phyloP scores from a whole-genome alignment of 2,113 vertebrate genomes.

The Pelecanus crispus region DNA sequence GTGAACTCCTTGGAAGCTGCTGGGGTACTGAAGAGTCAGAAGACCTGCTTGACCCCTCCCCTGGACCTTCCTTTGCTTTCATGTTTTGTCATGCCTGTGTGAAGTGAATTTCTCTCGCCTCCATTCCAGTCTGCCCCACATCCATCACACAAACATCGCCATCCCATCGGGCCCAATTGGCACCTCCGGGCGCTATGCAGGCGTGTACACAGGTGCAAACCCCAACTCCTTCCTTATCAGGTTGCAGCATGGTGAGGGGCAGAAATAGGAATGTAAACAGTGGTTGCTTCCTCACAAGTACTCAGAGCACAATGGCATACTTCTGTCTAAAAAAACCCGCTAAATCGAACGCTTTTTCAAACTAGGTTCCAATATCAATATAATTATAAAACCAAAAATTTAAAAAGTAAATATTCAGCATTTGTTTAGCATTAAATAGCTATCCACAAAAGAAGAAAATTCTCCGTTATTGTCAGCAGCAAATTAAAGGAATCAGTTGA shows the following conservation, averaged over 20 bases:
- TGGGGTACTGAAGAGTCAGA: too few species aligned
- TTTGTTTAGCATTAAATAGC: background rate
- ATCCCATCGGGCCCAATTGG: rapidly evolving
- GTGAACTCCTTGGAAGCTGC: background rate
- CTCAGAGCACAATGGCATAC: background rate
- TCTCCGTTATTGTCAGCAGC: background rate
- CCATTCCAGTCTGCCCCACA: background rate
- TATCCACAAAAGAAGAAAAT: background rate
- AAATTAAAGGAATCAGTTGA: too few species aligned
- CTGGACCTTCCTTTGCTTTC: background rate
- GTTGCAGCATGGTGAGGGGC: background rate
- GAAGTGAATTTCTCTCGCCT: background rate
- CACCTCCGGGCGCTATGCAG: background rate
- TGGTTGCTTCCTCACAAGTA: background rate
- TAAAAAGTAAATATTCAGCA: background rate
- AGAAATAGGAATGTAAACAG: background rate
- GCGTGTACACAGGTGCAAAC: background rate
- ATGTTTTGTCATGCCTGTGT: rapidly evolving
- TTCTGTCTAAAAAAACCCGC: background rate
- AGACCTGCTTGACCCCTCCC: background rate
- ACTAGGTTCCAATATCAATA: background rate
- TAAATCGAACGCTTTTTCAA: background rate
- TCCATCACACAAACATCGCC: too few species aligned
- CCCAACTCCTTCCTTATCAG: background rate
- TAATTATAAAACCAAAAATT: background rate